Evolutionary conservation across 2,888 invertebrate species (phyloP), one percentile per base, ranked within the genome.

Genomic region (Diploptera punctata): DNA sequence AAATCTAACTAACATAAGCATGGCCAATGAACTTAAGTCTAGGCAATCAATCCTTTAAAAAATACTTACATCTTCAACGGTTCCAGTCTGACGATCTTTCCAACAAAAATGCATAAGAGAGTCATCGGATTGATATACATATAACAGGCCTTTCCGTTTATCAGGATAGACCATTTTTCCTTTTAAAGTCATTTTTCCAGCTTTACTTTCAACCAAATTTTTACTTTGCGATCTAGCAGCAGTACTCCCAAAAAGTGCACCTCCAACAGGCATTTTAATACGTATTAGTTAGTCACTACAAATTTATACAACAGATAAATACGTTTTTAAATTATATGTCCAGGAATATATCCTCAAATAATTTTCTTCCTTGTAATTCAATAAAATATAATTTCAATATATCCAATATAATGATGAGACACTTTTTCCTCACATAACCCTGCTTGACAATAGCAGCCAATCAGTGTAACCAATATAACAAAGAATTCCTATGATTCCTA

Each of bases 61-160:
- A n/a, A n/a, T 67, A 73, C 26, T 72, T 82, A 90, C 91, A 84
- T 99, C 99, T 85, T 99, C 99, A 13, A 97, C 93, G 77, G 92
- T 91, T 68, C 97, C 97, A 60, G 93, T 90, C 57, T 93, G 92
- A 62, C 99, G 91, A 84, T 99, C 99, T 85, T 99, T 99, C 99
- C 99, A 99, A 83, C 99, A 99, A 82, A 99, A 98, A 84, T 99
- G 99, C 93, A 99, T 98, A 72, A 99, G 84, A 0, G 96, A 95
- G 83, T 99, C 99, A 78, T 98, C 98, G 68, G 97, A 94, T 83
- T 99, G 99, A 81, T 97, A 95, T 71, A 99, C 91, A 81, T 97
- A 99, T 16, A 99, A 87, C 31, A 94, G 86, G 4, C 99, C 99
- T 85, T 99, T 99, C 79, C 98, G 90, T 77, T 94, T 94, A 82